Evolutionary conservation across 2,797 vertebrate species (phyloP), one percentile per base, ranked within the genome.

Genomic region (Manis javanica): DNA sequence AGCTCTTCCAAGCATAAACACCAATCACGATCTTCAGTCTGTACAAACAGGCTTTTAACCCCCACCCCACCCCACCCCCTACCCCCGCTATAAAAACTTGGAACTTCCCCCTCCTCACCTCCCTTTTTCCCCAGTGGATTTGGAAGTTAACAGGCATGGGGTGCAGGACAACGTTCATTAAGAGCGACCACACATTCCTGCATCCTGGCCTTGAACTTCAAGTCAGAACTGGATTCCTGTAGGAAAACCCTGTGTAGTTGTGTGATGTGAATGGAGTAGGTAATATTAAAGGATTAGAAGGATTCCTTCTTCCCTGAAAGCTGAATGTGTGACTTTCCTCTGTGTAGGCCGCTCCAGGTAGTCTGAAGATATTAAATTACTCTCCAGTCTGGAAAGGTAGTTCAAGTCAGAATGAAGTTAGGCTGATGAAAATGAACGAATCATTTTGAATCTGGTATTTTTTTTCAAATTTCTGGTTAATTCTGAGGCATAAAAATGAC

Each of bases 381-480:
- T 61, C 18, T 72, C n/a, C 14, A 49, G 49, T 23, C 49, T 69
- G 37, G 81, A 90, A 68, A 95, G 72, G 61, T 18, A 46, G 29
- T 85, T 91, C 37, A 88, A 87, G 51, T 63, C 49, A 69, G 66
- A 74, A 34, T 29, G 82, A 92, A 95, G 79, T 51, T 89, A 75
- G 34, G 55, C 11, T 15, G 39, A 86, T 26, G 13, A 74, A 93
- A 78, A 88, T n/a, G 63, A 82, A 77, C 3, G 16, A 24, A 79
- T 64, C 55, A 57, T 85, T 81, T 93, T 86, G 51, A 77, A 90
- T 82, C 23, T 7, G 10, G 2, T 12, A 83, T 88, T 88, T 92
- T 61, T 13, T 61, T 13, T 78, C 68, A 87, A 91, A 72, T 74
- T 74, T 78, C 51, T 79, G 34, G 8, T 68, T 94, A 87, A 95